Evolutionary conservation across 2,797 vertebrate species (phyloP).

Genomic region (Mycteria americana): DNA sequence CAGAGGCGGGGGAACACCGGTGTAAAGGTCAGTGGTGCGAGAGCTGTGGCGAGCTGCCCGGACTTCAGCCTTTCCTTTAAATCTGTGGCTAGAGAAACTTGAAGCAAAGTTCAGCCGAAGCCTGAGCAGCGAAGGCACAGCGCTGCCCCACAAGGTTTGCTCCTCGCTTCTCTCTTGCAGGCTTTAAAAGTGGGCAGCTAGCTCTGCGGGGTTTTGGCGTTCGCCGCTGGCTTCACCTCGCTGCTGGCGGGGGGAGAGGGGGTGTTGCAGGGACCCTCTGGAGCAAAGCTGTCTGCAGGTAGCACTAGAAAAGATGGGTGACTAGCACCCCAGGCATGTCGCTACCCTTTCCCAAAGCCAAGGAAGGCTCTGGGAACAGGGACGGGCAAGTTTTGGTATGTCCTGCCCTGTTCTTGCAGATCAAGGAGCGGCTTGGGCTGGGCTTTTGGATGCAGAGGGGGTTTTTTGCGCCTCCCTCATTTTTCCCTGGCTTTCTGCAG

Average conservation of each 20-base stretch:
- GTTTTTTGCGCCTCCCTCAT: not conserved
- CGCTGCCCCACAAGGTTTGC: not conserved
- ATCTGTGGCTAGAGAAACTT: not conserved
- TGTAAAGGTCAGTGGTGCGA: slow-evolving; percentile 29
- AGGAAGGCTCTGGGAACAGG: not conserved
- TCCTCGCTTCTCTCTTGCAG: not conserved
- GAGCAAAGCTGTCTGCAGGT: not conserved
- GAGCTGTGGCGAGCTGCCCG: accelerated
- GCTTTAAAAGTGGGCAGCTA: not conserved
- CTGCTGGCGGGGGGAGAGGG: not conserved
- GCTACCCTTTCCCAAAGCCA: not conserved
- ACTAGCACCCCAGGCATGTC: accelerated
- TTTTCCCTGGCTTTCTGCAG: not conserved
- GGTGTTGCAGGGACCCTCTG: not conserved
- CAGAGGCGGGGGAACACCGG: accelerated
- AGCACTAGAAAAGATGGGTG: not conserved
- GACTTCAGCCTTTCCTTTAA: slow-evolving; percentile 18
- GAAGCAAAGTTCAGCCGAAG: accelerated
- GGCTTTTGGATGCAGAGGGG: not conserved
- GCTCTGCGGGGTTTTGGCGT: not conserved
- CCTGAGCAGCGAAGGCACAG: not conserved
- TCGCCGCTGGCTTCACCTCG: not conserved
- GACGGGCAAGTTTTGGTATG: accelerated
- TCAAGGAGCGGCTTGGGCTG: not conserved
- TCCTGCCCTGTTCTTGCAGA: not conserved